Evolutionary conservation across 2,797 vertebrate genomes (phyloP).

Genomic region (Dallia pectoralis): DNA sequence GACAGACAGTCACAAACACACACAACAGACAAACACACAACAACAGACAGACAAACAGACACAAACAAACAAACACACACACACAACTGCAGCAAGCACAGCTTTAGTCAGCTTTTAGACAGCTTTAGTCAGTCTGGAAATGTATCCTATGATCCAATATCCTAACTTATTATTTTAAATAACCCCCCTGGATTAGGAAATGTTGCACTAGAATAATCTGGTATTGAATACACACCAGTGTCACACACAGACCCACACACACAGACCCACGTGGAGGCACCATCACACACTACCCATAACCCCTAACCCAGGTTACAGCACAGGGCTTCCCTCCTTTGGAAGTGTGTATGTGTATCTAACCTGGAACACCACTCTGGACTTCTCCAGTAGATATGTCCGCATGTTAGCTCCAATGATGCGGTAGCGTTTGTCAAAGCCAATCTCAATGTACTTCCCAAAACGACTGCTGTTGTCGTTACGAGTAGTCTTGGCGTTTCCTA

Average conservation of each 20-base stretch:
- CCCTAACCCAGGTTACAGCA: not conserved
- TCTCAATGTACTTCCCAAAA: constrained; percentile 98
- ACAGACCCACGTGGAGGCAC: no score
- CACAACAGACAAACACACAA: no score
- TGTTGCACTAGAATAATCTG: no score
- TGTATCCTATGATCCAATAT: no score
- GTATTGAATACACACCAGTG: no score
- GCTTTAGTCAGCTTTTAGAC: no score
- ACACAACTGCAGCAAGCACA: not conserved
- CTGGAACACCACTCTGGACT: constrained; percentile 97
- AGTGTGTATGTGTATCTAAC: constrained; percentile 66
- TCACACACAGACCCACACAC: not conserved
- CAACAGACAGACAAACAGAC: not conserved
- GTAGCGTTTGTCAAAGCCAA: constrained; percentile 91
- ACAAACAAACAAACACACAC: not conserved
- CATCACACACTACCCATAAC: not conserved
- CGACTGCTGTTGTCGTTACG: constrained; percentile 99
- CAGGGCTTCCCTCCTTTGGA: not conserved
- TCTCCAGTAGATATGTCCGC: constrained; percentile 98
- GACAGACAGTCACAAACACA: no score
- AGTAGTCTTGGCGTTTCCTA: constrained; percentile 98
- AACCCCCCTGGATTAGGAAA: no score
- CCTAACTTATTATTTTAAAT: no score
- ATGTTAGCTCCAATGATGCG: constrained; percentile 97
- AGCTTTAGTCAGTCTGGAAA: no score